phyloP scores from a whole-genome alignment of 2,888 invertebrate species.

The Coleophora flavipennella region DNA sequence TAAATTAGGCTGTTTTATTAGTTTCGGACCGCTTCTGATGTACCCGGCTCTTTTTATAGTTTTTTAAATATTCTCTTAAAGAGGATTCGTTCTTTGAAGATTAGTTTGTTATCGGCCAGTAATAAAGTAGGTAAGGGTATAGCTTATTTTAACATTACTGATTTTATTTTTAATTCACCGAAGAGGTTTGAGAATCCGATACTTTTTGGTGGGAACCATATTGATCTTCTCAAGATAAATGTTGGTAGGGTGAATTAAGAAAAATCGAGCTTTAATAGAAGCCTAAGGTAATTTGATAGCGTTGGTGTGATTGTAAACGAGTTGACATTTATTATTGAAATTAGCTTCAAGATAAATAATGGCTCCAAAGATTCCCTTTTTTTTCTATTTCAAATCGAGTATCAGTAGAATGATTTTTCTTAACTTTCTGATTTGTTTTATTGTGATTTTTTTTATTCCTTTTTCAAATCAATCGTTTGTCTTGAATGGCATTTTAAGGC shows the following conservation, averaged over 20 bases:
- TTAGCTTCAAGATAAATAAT: too few relatives aligned
- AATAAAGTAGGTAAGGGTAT: conserved; percentile 52
- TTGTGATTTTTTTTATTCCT: too few relatives aligned
- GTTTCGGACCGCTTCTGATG: conserved; percentile 41
- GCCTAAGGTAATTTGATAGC: conserved; percentile 1
- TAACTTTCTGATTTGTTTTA: too few relatives aligned
- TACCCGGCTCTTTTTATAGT: conserved; percentile 49
- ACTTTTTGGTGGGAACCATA: conserved; percentile 24
- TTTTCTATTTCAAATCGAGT: too few relatives aligned
- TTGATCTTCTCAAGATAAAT: conserved; percentile 23
- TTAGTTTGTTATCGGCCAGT: conserved; percentile 59
- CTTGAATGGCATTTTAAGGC: too few relatives aligned
- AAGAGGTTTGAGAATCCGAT: conserved; percentile 19
- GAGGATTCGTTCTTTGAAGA: conserved; percentile 42
- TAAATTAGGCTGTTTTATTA: conserved; percentile 61
- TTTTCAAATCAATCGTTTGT: too few relatives aligned
- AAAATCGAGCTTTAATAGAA: conserved; percentile 14
- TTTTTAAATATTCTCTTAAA: conserved; percentile 55
- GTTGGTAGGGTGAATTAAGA: conserved; percentile 16
- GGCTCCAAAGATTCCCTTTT: too few relatives aligned
- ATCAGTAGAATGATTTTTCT: too few relatives aligned
- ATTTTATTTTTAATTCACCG: conserved; percentile 17
- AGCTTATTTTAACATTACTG: conserved; percentile 22
- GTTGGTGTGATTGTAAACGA: conserved; percentile 9
- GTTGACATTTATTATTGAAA: too few relatives aligned